Percentiles rank a stretch among this genome's conserved stretches.
phyloP scores from a whole-genome alignment of 2,113 vertebrate genomes.

The Lonchura striata region DNA sequence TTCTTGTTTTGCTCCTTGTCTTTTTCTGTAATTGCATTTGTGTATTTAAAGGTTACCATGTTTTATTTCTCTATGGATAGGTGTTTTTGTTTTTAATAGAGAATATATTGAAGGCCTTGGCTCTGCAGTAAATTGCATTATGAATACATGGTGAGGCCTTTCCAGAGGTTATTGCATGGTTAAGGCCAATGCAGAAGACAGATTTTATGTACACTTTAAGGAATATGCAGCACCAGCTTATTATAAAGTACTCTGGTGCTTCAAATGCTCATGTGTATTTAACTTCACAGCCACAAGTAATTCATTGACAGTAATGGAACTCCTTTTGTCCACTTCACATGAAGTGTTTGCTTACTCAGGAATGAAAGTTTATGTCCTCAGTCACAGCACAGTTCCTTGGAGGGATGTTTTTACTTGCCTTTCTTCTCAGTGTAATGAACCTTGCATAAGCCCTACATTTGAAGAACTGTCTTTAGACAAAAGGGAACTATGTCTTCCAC shows the following conservation, averaged over 20 bases:
- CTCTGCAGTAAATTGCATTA: background rate
- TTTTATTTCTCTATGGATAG: background rate
- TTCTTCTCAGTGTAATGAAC: background rate
- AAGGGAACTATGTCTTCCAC: background rate
- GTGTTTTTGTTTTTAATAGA: background rate
- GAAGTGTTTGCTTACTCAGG: background rate
- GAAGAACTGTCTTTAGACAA: background rate
- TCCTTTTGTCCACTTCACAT: background rate
- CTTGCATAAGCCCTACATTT: background rate
- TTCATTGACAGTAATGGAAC: background rate
- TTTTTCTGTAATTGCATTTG: background rate
- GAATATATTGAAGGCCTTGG: background rate
- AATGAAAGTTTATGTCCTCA: background rate
- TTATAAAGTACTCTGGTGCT: background rate
- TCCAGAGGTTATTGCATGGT: background rate
- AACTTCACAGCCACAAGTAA: background rate
- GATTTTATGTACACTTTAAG: background rate
- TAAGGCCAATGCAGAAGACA: background rate
- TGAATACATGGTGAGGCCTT: background rate
- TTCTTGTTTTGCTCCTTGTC: background rate
- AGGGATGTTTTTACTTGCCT: background rate
- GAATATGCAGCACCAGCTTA: background rate
- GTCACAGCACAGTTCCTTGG: background rate
- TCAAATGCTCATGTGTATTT: background rate
- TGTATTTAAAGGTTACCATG: background rate